Conservation (phyloP, 2,888 invertebrate genomes). For the Laothoe populi region DNA sequence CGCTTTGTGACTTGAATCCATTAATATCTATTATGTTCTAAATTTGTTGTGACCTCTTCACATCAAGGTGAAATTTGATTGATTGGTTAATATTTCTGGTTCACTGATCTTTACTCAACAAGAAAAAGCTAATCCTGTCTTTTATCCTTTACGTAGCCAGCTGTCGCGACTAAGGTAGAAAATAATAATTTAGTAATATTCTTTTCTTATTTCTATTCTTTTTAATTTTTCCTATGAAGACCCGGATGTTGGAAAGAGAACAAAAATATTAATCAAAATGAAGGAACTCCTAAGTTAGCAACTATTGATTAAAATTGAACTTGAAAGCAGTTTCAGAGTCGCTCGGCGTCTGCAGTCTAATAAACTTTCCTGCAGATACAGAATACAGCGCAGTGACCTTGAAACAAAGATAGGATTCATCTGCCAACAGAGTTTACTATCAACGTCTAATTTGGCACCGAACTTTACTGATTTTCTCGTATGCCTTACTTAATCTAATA, state of each 20-base stretch:
- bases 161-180: too few species aligned
- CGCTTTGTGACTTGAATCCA: not conserved
- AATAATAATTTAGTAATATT: too few species aligned
- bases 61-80: too few species aligned
- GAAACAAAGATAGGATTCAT: conserved; percentile 16
- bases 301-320: conserved; percentile 22
- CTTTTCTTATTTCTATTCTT: too few species aligned
- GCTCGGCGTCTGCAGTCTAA: conserved; percentile 4
- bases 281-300: not conserved
- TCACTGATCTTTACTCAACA: too few species aligned
- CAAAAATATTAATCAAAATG: not conserved
- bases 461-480: not conserved
- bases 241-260: too few species aligned
- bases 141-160: too few species aligned
- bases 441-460: conserved; percentile 19
- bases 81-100: too few species aligned
- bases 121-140: too few species aligned
- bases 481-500: not conserved
- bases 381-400: conserved; percentile 5
- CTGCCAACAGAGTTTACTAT: conserved; percentile 17
- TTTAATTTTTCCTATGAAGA: too few species aligned
- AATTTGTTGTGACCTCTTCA: not conserved
- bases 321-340: conserved; percentile 2
- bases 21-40: not conserved
- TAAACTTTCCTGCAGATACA: conserved; percentile 12